Conservation (phyloP, 2,797 vertebrate species). For the Chaetodon trifasciatus region DNA sequence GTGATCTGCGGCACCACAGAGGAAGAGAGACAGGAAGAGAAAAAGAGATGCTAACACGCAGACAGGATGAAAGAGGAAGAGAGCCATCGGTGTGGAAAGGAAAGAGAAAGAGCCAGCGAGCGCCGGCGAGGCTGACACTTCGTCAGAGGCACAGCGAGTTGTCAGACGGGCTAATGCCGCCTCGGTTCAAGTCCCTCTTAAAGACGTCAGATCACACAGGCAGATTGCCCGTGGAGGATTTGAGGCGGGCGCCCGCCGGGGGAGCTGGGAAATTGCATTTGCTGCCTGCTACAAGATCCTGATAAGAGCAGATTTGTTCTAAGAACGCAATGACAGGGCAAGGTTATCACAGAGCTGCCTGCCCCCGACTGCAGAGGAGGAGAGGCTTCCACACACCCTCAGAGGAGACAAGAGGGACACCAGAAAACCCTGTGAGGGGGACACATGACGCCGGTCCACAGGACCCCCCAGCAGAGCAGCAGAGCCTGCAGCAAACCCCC, state of each 20-base stretch:
- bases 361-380: constrained; percentile 49
- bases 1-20: constrained; percentile 54
- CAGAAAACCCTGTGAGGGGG: too few relatives aligned
- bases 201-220: constrained; percentile 84
- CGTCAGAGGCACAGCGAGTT: constrained; percentile 71
- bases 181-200: constrained; percentile 82
- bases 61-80: constrained; percentile 58
- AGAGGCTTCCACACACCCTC: constrained; percentile 52
- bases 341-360: constrained; percentile 82
- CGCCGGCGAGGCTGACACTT: constrained; percentile 58
- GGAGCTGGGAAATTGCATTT: constrained; percentile 81
- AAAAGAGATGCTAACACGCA: constrained; percentile 49
- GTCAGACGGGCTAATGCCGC: constrained; percentile 80
- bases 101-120: constrained; percentile 50
- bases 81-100: constrained; percentile 60
- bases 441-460: too few relatives aligned
- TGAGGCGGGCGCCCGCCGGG: constrained; percentile 71
- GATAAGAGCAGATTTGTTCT: constrained; percentile 86
- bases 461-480: too few relatives aligned
- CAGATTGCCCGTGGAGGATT: constrained; percentile 81
- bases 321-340: constrained; percentile 85
- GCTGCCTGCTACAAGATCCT: constrained; percentile 82
- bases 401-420: constrained; percentile 11
- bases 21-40: constrained; percentile 28
- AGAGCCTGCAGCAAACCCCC: too few relatives aligned